Percentiles rank a stretch among this genome's conserved stretches.
phyloP scores from a whole-genome alignment of 2,113 vertebrate genomes.

The Polypterus senegalus region DNA sequence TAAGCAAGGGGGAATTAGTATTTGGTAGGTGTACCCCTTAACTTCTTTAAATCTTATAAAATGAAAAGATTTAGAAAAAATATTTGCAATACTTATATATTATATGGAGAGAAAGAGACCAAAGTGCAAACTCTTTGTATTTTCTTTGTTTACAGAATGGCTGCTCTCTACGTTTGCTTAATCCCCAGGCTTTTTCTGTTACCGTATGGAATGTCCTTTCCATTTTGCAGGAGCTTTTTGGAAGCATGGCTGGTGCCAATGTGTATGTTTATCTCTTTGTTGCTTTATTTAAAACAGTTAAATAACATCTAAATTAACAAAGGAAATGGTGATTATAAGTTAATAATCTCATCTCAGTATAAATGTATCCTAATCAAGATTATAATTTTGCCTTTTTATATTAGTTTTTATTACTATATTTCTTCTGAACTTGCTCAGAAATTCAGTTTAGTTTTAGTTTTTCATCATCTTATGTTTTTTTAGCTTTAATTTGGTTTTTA shows the following conservation, averaged over 20 bases:
- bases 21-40: not conserved
- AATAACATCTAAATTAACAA: too few species aligned
- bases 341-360: too few species aligned
- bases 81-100: not conserved
- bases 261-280: slow-evolving; percentile 33
- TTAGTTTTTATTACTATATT: too few species aligned
- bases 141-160: slow-evolving; percentile 47
- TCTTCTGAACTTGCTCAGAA: too few species aligned
- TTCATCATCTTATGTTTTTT: too few species aligned
- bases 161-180: slow-evolving; percentile 80
- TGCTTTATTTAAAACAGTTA: not conserved
- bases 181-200: slow-evolving; percentile 79
- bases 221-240: slow-evolving; percentile 82
- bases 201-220: slow-evolving; percentile 79
- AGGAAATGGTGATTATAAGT: too few species aligned
- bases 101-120: not conserved
- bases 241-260: slow-evolving; percentile 89
- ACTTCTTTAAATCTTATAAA: not conserved
- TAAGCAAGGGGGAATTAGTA: too few species aligned
- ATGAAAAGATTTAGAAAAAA: not conserved
- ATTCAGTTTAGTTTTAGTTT: too few species aligned
- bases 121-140: not conserved
- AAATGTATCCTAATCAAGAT: too few species aligned
- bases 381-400: too few species aligned
- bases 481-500: too few species aligned